Evolutionary conservation across 2,113 vertebrate species (phyloP), one percentile per base, ranked within the genome.

Genomic region (Tupaia chinensis): DNA sequence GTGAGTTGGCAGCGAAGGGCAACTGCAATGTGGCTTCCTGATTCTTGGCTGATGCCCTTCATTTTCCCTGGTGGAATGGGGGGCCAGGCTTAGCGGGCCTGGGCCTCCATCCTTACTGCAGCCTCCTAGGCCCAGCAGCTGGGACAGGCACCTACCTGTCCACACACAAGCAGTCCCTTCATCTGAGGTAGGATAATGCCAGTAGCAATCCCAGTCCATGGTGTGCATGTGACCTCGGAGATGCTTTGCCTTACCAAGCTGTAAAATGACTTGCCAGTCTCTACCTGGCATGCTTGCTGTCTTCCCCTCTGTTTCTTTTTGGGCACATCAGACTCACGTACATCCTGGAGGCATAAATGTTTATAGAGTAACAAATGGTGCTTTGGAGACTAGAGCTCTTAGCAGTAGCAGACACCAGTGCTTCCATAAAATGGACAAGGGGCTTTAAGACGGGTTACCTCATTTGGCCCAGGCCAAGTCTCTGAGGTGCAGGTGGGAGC

Each of bases 111-210:
- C 23, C 60, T 65, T 8, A 9, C 34, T 5, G 3, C 19, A 4
- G 11, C 13, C 56, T 69, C 34, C 22, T 2, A 63, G 25, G 44
- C 19, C 0, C 0, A 3, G 12, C 19, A 14, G 11, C 70, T 2
- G 16, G 19, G 19, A 3, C 2, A 0, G 8, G 16, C 1, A 0
- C 12, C 20, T 5, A 0, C 12, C 20, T 5, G 0, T 14, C 44
- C 7, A 4, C 19, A 27, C 8, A 1, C 22, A 20, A n/a, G 60
- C 81, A 3, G 9, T n/a, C 27, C 76, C 6, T 53, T 73, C n/a
- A 10, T 22, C 20, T 17, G 27, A 82, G 2, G 22, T 53, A 20
- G 69, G 63, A 1, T 58, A 23, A 27, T 11, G 14, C 20, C 25
- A 11, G 5, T 10, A 23, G 6, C 16, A 29, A 22, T 68, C 16